Evolutionary conservation across 2,113 vertebrate species (phyloP).

Genomic region (Cochlearius cochlearius): DNA sequence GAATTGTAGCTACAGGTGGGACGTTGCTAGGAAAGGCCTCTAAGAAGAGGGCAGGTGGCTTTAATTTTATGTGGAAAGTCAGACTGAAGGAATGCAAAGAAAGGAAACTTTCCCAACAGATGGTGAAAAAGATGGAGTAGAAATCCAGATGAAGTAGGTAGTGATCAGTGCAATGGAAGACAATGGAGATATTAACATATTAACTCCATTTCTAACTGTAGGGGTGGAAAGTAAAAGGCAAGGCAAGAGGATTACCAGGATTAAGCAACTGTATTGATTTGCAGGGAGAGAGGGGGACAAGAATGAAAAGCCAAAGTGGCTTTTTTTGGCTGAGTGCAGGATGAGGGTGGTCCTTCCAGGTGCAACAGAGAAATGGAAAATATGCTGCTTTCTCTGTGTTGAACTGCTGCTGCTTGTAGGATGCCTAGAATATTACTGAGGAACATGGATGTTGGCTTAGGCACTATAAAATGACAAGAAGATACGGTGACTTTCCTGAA

Average conservation of each 20-base stretch:
- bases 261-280: background rate
- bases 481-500: background rate
- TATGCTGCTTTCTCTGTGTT: background rate
- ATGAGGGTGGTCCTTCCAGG: background rate
- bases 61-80: background rate
- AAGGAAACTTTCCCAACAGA: background rate
- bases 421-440: background rate
- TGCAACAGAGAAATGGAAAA: background rate
- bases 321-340: background rate
- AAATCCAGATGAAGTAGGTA: background rate
- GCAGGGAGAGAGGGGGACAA: background rate
- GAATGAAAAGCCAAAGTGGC: background rate
- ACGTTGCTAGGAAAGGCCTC: background rate
- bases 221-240: background rate
- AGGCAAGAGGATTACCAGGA: background rate
- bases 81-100: background rate
- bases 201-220: background rate
- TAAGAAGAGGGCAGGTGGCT: background rate
- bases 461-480: background rate
- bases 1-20: background rate
- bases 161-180: background rate
- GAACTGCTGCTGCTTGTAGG: background rate
- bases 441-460: background rate
- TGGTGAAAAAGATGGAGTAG: background rate
- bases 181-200: background rate